phyloP scores from a whole-genome alignment of 1,140 invertebrate genomes.

The Drosophila ohnishii region DNA sequence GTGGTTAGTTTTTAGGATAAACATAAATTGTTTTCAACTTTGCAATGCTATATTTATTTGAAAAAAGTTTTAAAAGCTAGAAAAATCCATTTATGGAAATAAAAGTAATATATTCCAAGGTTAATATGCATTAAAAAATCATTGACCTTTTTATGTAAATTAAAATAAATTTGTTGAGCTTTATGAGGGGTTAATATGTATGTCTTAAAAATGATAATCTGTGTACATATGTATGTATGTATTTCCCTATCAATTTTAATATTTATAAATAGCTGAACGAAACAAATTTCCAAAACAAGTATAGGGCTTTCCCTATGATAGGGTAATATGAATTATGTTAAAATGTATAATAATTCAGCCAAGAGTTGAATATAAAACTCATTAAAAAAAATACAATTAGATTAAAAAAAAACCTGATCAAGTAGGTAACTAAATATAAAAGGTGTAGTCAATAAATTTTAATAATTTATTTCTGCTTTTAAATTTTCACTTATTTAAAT shows the following conservation, averaged over 20 bases:
- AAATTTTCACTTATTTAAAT: not conserved
- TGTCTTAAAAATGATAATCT: not conserved
- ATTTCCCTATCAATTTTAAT: not conserved
- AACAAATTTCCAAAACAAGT: not conserved
- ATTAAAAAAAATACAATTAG: not conserved
- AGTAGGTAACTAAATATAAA: no score
- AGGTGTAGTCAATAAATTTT: not conserved
- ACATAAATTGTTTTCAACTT: not conserved
- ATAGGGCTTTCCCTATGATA: not conserved
- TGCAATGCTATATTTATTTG: not conserved
- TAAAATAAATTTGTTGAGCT: not conserved
- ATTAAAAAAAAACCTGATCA: no score
- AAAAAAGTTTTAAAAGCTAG: not conserved
- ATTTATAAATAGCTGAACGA: not conserved
- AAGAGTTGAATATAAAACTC: not conserved
- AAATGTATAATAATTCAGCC: not conserved
- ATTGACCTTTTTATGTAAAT: slow-evolving; percentile 5
- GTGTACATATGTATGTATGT: not conserved
- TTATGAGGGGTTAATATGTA: no score
- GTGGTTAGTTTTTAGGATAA: not conserved
- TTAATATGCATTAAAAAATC: not conserved
- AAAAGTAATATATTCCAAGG: not conserved
- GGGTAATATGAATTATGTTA: not conserved
- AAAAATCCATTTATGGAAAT: not conserved
- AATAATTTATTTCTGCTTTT: not conserved